Base-by-base conservation (phyloP, 2,113 vertebrate species). In the Eublepharis macularius region DNA sequence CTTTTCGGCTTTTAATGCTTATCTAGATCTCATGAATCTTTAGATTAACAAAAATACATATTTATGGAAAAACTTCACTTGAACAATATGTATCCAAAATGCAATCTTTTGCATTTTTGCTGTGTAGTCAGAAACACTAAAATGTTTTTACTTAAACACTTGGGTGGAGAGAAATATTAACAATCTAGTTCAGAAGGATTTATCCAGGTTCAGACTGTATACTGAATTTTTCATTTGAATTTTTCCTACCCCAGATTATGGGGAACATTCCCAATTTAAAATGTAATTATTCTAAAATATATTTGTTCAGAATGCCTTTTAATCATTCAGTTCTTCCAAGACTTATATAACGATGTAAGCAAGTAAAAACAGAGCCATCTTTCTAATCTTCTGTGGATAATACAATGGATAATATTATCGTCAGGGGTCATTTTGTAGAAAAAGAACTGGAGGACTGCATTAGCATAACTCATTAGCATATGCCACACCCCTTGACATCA, bases 321-420 rank as follows among this genome's bases (percentile, higher is more conserved):
- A 45, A 21, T 32, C 17, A 60, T 21, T 34, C 70, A 66, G 6
- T 26, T 39, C 4, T 63, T 34, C 24, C 54, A 39, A 7, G 26
- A 86, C 82, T 39, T 51, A 77, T 60, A 76, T 69, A 74, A 13
- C 4, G 19, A 0, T 41, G 3, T 9, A 49, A 72, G 14, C 77
- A 24, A 0, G 8, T 5, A 0, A 63, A 77, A 34, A 36, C 5
- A 4, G 1, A 13, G n/a, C 65, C 19, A 36, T 4, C n/a, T 34
- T 2, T 69, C 14, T 36, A 36, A 69, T 17, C 14, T n/a, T n/a
- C n/a, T n/a, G n/a, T n/a, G n/a, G n/a, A n/a, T n/a, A n/a, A n/a
- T n/a, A n/a, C n/a, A n/a, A n/a, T n/a, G n/a, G n/a, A n/a, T n/a
- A n/a, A n/a, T n/a, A n/a, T n/a, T n/a, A n/a, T n/a, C n/a, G n/a